A percentile compares a stretch with the other conserved stretches of the same genome.
These are phyloP conservation scores for Theristus sp. DNA, from an alignment of 2,888 invertebrate genomes.

Conservation along the genomic window DNA sequence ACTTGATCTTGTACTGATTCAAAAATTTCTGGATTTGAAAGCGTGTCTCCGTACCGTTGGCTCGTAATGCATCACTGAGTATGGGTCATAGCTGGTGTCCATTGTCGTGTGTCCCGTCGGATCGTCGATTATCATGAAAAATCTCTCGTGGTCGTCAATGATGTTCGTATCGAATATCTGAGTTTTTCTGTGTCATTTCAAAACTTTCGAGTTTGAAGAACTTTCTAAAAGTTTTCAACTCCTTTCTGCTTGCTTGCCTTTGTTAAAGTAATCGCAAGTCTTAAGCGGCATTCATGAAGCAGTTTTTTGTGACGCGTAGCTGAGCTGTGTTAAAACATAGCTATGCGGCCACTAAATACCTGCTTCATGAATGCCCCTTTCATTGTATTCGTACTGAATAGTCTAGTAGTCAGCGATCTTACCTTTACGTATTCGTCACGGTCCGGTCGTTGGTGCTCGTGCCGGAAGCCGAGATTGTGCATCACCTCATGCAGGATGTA, in stretches of 20 bases:
- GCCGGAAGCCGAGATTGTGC: slow-evolving; percentile 1
- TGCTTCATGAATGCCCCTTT: no score
- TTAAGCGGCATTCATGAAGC: no score
- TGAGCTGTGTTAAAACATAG: neutral
- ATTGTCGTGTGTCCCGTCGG: neutral
- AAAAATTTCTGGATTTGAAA: no score
- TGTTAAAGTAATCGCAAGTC: no score
- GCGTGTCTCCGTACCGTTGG: slow-evolving; percentile 20
- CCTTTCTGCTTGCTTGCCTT: neutral
- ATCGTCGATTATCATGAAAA: neutral
- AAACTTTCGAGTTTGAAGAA: no score
- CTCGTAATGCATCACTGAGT: slow-evolving; percentile 4
- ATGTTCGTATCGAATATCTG: neutral
- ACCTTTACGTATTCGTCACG: neutral
- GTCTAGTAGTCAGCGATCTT: no score
- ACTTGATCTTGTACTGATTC: no score
- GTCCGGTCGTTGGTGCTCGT: slow-evolving; percentile 2
- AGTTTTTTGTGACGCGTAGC: neutral
- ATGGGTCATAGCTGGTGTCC: neutral
- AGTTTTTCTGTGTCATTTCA: no score
- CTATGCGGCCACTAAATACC: no score
- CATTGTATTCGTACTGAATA: neutral
- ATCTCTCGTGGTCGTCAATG: neutral
- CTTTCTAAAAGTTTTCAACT: no score
- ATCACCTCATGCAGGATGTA: slow-evolving; percentile 4